Percentiles rank a stretch among this genome's conserved stretches.
Conservation (phyloP, 2,888 invertebrate species). For the Onthophagus sagittarius region DNA sequence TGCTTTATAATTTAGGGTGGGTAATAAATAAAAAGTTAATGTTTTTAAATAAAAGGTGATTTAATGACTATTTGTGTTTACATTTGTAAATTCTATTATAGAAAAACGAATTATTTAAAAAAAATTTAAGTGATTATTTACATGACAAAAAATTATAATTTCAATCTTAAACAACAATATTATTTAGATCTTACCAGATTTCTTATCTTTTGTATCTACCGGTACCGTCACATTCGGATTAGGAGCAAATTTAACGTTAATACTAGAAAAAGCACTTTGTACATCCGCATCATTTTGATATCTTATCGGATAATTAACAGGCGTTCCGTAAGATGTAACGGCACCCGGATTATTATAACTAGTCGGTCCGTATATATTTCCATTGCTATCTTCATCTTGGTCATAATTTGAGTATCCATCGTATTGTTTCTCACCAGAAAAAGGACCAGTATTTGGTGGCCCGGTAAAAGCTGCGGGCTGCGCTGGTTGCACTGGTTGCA, state of each 20-base stretch:
- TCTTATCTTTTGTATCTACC: background rate
- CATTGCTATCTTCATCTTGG: background rate
- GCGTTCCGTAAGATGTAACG: conserved; percentile 39
- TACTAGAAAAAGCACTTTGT: background rate
- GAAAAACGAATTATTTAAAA: background rate
- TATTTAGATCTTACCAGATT: background rate
- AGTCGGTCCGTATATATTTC: conserved; percentile 10
- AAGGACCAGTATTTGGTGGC: background rate
- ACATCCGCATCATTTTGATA: background rate
- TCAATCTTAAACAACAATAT: conserved; percentile 3
- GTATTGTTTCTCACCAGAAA: conserved; percentile 25
- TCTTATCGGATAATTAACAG: conserved; percentile 23
- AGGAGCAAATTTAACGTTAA: conserved; percentile 9
- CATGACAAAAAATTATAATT: background rate
- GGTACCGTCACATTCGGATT: conserved; percentile 8
- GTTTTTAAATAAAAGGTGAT: background rate
- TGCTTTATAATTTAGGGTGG: too few relatives aligned
- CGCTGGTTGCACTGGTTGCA: too few relatives aligned
- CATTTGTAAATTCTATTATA: background rate
- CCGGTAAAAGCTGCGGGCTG: conserved; percentile 2
- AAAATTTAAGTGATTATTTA: too few relatives aligned
- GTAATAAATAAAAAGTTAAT: too few relatives aligned
- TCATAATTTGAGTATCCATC: conserved; percentile 28
- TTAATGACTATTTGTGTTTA: conserved; percentile 1
- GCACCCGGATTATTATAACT: conserved; percentile 41